Evolutionary conservation across 2,113 vertebrate genomes (phyloP).

Genomic region (Hirundichthys speculiger): DNA sequence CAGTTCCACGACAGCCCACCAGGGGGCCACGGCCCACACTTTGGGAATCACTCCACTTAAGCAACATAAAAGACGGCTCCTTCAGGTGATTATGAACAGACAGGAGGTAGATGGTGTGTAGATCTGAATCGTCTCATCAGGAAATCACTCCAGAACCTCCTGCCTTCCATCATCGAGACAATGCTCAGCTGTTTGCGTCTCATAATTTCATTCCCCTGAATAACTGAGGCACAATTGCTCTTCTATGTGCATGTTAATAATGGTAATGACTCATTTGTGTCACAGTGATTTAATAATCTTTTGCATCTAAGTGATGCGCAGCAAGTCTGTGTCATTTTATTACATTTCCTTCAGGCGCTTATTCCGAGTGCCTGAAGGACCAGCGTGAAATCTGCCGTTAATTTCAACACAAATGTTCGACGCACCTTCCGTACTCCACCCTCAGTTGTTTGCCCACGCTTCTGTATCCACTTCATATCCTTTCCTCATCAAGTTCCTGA

Average conservation of each 20-base stretch:
- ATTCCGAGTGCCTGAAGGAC: neutral
- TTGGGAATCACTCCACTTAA: too few species aligned
- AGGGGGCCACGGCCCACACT: too few species aligned
- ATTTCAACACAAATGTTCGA: constrained; percentile 11
- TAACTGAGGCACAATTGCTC: constrained; percentile 10
- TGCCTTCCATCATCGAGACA: too few species aligned
- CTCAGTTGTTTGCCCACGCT: too few species aligned
- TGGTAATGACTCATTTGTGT: constrained; percentile 23
- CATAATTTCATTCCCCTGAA: neutral
- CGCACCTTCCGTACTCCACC: neutral
- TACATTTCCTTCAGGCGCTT: neutral
- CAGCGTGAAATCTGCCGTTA: constrained; percentile 13
- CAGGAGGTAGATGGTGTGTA: too few species aligned
- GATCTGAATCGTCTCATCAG: too few species aligned
- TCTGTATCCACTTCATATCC: constrained; percentile 20
- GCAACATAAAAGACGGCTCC: too few species aligned
- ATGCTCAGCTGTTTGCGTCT: too few species aligned
- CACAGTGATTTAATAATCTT: constrained; percentile 21
- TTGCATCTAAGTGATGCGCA: constrained; percentile 13
- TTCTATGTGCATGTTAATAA: constrained; percentile 7
- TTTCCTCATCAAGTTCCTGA: constrained; percentile 10
- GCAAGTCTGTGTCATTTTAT: constrained; percentile 4
- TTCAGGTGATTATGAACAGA: too few species aligned
- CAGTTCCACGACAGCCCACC: too few species aligned
- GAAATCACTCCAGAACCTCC: too few species aligned